Evolutionary conservation across 2,888 invertebrate genomes (phyloP), one percentile per base, ranked within the genome.

Genomic region (Amblyteles armatorius): DNA sequence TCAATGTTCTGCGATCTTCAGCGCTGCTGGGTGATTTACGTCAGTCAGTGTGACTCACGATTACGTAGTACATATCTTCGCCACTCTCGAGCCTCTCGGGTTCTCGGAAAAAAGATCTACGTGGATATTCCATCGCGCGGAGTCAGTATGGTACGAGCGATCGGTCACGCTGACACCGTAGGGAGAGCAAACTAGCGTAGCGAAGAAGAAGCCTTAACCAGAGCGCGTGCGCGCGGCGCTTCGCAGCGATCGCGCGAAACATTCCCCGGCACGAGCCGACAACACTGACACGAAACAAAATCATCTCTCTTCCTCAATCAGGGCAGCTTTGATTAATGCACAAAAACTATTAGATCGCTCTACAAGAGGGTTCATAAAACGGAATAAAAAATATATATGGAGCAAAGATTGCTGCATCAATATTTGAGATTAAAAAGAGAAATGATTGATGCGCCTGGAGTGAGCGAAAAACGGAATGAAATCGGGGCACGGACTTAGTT

Each of bases 11-110:
- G 44, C 74, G 74, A 76, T 85, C 74, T 72, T 69, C 82, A 72
- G 63, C 72, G 73, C n/a, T 63, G 65, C 57, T 60, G 44, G 48
- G 26, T 74, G 84, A 82, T 85, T 85, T 82, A 85, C 85, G 85
- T 80, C 83, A 83, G 69, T 74, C 69, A 44, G 44, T 13, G 81
- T 88, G 88, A 89, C 86, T 89, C 87, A 88, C 83, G 84, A 86
- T 89, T 87, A 85, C 84, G 81, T 77, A 79, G 48, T 52, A 50
- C 71, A 76, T 82, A 74, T 81, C 74, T 79, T 74, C 13, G 26
- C 57, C 69, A 81, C 67, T 77, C 60, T 60, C 79, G 65, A 65
- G 82, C 65, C 65, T 78, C 80, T 71, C 29, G 67, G 63, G 72
- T 82, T 85, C 85, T 52, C 40, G 60, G 82, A 82, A 85, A 36